Evolutionary conservation across 2,797 vertebrate species (phyloP).

Genomic region (Australoheros facetus): DNA sequence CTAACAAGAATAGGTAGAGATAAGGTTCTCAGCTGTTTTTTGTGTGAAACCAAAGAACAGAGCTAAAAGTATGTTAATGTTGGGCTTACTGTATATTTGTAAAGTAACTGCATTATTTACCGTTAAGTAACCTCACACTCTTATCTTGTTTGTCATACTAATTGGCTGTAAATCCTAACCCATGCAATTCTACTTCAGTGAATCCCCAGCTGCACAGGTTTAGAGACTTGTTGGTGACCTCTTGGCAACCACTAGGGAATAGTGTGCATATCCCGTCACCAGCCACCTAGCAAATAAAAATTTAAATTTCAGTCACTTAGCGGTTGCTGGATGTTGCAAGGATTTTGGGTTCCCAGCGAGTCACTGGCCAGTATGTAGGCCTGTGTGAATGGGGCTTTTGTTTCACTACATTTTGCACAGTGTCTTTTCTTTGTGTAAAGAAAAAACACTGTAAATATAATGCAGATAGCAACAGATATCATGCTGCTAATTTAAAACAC

Average conservation of each 20-base stretch:
- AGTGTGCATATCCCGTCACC: accelerated
- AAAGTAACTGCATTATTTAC: neutral
- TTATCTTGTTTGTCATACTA: neutral
- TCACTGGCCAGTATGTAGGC: neutral
- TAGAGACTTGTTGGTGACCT: neutral
- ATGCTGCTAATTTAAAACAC: neutral
- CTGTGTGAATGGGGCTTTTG: neutral
- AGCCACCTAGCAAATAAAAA: neutral
- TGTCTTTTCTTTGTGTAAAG: neutral
- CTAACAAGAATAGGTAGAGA: neutral
- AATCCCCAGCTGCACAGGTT: neutral
- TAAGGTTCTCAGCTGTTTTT: neutral
- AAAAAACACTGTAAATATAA: neutral
- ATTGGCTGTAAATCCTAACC: neutral
- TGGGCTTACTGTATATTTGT: neutral
- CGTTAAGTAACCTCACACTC: neutral
- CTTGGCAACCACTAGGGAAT: neutral
- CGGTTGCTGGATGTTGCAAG: neutral
- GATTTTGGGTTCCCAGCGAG: neutral
- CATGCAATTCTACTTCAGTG: neutral
- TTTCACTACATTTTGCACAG: neutral
- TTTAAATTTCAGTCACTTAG: neutral
- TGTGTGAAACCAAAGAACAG: neutral
- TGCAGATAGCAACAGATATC: neutral
- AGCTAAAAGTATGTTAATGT: neutral